Conservation (phyloP, 2,888 invertebrate species). For the Tromatobia lineatoria region DNA sequence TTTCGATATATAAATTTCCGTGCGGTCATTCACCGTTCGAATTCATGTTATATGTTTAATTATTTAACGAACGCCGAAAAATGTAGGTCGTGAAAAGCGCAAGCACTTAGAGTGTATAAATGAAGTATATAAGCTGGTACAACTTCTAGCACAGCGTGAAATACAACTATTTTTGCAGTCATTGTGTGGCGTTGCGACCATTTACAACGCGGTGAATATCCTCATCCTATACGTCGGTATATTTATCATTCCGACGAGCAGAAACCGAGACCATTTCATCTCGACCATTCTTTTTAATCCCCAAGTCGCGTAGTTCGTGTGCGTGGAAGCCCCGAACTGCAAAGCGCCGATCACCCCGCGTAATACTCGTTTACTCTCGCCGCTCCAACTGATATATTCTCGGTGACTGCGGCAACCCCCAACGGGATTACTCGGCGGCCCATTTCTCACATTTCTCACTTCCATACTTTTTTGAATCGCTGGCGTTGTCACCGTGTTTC, state of each 20-base stretch:
- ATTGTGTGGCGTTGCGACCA: neutral
- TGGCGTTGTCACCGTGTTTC: neutral
- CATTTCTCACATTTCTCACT: neutral
- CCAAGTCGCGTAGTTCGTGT: neutral
- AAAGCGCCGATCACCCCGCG: neutral
- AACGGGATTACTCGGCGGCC: neutral
- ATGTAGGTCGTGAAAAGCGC: too few species aligned
- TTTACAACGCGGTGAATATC: neutral
- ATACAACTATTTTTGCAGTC: too few species aligned
- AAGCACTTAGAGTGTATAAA: too few species aligned
- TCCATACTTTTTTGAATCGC: neutral
- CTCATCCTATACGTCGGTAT: neutral
- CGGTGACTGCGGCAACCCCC: neutral
- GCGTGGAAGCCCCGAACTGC: neutral
- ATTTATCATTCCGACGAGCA: neutral
- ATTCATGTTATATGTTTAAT: too few species aligned
- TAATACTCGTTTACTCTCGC: neutral
- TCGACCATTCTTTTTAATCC: neutral
- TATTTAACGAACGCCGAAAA: too few species aligned
- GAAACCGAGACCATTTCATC: neutral
- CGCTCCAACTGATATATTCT: neutral
- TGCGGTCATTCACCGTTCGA: too few species aligned
- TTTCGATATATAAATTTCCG: too few species aligned
- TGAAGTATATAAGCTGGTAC: too few species aligned
- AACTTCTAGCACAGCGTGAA: too few species aligned